Percentiles rank a stretch among this genome's conserved stretches.
Conservation (phyloP, 1,140 invertebrate species). For the Stegodyphus mimosarum region DNA sequence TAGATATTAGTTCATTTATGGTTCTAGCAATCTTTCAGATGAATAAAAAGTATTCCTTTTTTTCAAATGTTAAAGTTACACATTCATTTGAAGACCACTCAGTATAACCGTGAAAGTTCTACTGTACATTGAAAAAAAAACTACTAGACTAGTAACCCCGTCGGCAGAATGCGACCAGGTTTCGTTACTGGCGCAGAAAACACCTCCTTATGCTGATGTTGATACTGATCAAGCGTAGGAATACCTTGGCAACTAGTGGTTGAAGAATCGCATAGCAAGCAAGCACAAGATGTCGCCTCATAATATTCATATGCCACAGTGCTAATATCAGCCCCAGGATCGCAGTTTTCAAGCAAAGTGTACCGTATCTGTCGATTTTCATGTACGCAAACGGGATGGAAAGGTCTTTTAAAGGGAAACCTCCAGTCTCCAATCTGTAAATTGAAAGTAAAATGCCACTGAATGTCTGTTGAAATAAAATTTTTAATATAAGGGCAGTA, state of each 20-base stretch:
- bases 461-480: not conserved
- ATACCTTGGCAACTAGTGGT: constrained; percentile 72
- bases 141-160: not conserved
- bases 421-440: constrained; percentile 82
- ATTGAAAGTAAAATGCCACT: not conserved
- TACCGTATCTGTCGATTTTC: constrained; percentile 72
- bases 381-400: constrained; percentile 86
- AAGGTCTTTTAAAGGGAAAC: constrained; percentile 85
- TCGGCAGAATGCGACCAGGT: constrained; percentile 3
- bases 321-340: constrained; percentile 72
- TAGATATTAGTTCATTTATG: too few relatives aligned
- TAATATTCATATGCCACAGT: constrained; percentile 73
- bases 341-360: constrained; percentile 75
- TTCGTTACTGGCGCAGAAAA: not conserved
- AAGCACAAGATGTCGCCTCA: constrained; percentile 75
- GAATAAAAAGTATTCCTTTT: too few relatives aligned
- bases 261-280: constrained; percentile 72
- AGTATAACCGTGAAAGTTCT: not conserved
- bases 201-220: not conserved
- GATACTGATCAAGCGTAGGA: constrained; percentile 56
- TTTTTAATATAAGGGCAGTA: not conserved
- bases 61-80: too few relatives aligned
- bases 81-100: too few relatives aligned
- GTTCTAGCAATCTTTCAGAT: too few relatives aligned
- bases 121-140: not conserved